Evolutionary conservation across 2,797 vertebrate species (phyloP), one percentile per base, ranked within the genome.

Genomic region (Lemur catta): DNA sequence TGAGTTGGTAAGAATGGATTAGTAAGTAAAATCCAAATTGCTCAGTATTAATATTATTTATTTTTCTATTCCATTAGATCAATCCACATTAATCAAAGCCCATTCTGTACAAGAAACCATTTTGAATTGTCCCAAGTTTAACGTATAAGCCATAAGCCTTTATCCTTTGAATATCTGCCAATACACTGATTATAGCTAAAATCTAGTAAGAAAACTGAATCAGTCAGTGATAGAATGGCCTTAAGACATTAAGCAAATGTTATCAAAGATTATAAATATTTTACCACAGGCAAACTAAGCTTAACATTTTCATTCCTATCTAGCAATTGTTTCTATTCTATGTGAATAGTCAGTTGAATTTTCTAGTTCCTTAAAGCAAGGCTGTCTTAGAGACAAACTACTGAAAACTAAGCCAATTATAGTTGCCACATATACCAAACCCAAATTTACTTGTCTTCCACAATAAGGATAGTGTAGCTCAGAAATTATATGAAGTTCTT

Each of bases 101-200:
- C 41, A 92, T 91, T 90, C 46, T 84, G 3, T 85, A 33, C 24
- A 93, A 91, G 15, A 96, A 93, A 78, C 50, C 22, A 78, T 61
- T 59, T 93, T 89, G 46, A 93, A 76, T 55, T 61, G 33, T 15
- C 38, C 26, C 7, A 43, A 35, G 17, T 69, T 89, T 76, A 92
- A 81, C 30, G 41, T 38, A 35, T 81, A 80, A 57, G 55, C 55
- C 55, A 57, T 24, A 57, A 81, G 6, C 48, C 38, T 57, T 87
- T 89, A 80, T 84, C 38, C 65, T 93, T 89, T 85, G 67, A 91
- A 38, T 89, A 92, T 48, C 57, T 91, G 75, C 41, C 28, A 93
- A 71, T 82, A 76, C 85, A 48, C n/a, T 93, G 72, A 90, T 90
- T 81, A 76, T 61, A 93, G n/a, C 33, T 59, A 4, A 79, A 67